Conservation (phyloP, 2,113 vertebrate species). For the human (Homo sapiens) region DNA sequence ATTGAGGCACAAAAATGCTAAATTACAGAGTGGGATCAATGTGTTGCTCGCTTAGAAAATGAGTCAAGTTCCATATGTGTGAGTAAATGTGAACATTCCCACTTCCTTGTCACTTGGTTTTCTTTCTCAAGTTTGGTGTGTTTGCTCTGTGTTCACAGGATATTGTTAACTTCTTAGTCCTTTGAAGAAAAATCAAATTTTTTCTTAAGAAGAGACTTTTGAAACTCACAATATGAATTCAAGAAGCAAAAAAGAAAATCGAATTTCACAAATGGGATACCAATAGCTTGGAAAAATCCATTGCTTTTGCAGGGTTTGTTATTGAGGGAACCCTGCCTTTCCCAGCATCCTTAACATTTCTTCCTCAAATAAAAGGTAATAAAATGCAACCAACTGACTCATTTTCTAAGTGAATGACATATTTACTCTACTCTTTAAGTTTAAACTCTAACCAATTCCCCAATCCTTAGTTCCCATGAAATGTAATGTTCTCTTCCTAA, state of each 20-base stretch:
- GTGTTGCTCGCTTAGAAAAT: conserved; percentile 40
- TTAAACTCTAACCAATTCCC: background rate
- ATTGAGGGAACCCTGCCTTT: conserved; percentile 24
- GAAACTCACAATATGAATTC: conserved; percentile 66
- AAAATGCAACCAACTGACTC: background rate
- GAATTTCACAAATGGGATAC: conserved; percentile 57
- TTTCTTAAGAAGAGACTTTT: conserved; percentile 68
- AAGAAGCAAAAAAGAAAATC: conserved; percentile 76
- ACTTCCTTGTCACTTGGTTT: conserved; percentile 63
- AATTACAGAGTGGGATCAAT: conserved; percentile 46
- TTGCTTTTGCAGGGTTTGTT: conserved; percentile 30
- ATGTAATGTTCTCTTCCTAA: background rate
- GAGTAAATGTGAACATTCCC: conserved; percentile 69
- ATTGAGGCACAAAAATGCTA: background rate
- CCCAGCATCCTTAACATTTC: background rate
- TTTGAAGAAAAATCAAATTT: conserved; percentile 74
- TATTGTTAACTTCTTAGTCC: conserved; percentile 36
- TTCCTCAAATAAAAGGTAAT: conserved; percentile 44
- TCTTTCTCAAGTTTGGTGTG: conserved; percentile 61
- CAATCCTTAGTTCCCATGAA: background rate
- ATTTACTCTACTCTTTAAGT: conserved; percentile 47
- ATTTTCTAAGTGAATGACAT: conserved; percentile 39
- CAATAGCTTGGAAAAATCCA: conserved; percentile 41
- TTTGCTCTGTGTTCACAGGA: background rate
- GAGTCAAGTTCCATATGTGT: conserved; percentile 50